Evolutionary conservation across 2,888 invertebrate species (phyloP), one percentile per base, ranked within the genome.

Genomic region (Drosophila neonasuta): DNA sequence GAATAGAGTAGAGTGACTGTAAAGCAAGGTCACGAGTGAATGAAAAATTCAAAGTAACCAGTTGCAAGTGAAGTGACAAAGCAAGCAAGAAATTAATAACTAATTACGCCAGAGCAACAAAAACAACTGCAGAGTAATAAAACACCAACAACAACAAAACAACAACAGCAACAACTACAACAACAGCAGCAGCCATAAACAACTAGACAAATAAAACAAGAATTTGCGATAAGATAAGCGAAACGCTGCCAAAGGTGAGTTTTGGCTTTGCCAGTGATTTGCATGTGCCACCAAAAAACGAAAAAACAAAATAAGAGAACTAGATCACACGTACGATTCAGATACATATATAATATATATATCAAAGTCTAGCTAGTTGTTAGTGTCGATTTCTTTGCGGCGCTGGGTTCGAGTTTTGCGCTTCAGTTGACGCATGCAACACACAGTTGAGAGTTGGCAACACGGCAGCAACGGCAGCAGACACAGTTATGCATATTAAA

Each of bases 401-500:
- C 61, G 24, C 55, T 59, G 24, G 70, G 3, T 11, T 34, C 29
- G 17, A 10, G 20, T 42, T 65, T 60, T 62, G 60, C 75, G 79
- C 79, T 68, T 77, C 71, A 68, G 60, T 78, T 75, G 48, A 39
- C 50, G 60, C 68, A 50, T 64, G 62, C 71, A 74, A 59, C 70
- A 76, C 63, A 48, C 63, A 49, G 58, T 42, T 50, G 29, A 39
- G 48, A 58, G 41, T 30, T 54, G 39, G 41, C 29, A 48, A 30
- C 42, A 24, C 44, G n/a, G n/a, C 34, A 9, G 24, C 39, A 50
- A 24, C 44, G n/a, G n/a, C 34, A 9, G 24, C 39, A 50, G 51
- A 49, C 45, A 79, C 65, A 58, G 77, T 56, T 65, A 70, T 80
- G 80, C 86, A 80, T 80, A 82, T 85, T 77, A 77, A 80, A 77